These are phyloP conservation scores for Apis laboriosa DNA, from an alignment of 1,140 invertebrate species.

Conservation along the genomic window DNA sequence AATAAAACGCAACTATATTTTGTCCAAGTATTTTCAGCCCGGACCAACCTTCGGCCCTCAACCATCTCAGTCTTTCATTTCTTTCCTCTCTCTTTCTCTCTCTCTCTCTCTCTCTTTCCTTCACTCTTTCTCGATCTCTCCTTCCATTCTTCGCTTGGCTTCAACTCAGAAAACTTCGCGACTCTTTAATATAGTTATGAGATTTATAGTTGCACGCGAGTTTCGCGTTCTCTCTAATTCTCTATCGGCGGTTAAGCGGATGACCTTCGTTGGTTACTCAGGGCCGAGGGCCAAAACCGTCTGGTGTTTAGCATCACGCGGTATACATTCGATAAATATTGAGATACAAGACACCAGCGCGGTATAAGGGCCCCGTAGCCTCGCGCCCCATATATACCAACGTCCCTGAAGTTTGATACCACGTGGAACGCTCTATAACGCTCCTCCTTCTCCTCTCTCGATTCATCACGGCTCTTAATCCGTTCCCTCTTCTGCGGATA, in stretches of 20 bases:
- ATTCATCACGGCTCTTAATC: not conserved
- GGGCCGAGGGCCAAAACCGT: conserved; percentile 75
- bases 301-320: conserved; percentile 58
- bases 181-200: conserved; percentile 65
- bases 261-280: conserved; percentile 71
- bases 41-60: conserved; percentile 73
- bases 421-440: conserved; percentile 37
- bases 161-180: conserved; percentile 34
- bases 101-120: conserved; percentile 21
- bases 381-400: conserved; percentile 51
- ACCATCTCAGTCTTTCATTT: conserved; percentile 20
- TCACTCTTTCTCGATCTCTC: conserved; percentile 10
- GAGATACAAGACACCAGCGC: conserved; percentile 47
- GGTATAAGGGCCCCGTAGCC: conserved; percentile 66
- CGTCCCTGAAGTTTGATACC: conserved; percentile 52
- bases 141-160: conserved; percentile 34
- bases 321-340: conserved; percentile 64
- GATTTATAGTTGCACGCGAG: conserved; percentile 34
- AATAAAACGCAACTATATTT: conserved; percentile 71
- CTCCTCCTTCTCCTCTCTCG: not conserved
- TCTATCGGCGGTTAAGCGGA: conserved; percentile 58
- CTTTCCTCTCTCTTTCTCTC: conserved; percentile 16
- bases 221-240: conserved; percentile 35
- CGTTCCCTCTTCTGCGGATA: not conserved
- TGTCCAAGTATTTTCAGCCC: conserved; percentile 78